Percentiles rank a stretch among this genome's conserved stretches.
Conservation (phyloP, 2,113 vertebrate species). For the Caretta caretta region DNA sequence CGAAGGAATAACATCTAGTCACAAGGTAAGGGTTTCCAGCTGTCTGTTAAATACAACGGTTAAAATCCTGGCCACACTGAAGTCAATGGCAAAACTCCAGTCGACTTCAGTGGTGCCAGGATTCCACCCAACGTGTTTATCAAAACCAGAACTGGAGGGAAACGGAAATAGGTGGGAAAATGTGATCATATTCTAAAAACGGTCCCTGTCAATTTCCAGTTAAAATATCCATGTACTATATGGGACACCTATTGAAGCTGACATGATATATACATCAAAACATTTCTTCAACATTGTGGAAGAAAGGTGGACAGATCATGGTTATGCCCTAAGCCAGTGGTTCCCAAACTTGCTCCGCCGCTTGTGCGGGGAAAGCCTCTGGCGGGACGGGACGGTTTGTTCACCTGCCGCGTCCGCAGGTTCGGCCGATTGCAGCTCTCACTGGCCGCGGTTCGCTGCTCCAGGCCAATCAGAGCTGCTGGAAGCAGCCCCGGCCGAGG, state of each 20-base stretch:
- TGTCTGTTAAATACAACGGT: neutral
- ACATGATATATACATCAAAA: too few relatives aligned
- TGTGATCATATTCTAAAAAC: neutral
- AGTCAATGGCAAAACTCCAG: neutral
- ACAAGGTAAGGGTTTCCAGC: accelerated
- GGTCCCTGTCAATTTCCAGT: neutral
- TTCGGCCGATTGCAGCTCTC: too few relatives aligned
- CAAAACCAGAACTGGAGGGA: accelerated
- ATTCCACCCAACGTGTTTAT: neutral
- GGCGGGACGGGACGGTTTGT: too few relatives aligned
- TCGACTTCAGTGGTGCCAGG: neutral
- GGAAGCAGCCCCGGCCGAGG: too few relatives aligned
- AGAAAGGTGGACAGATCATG: neutral
- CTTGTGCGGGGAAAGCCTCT: too few relatives aligned
- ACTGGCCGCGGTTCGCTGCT: too few relatives aligned
- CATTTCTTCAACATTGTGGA: neutral
- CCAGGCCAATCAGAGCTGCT: too few relatives aligned
- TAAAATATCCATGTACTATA: neutral
- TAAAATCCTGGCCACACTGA: neutral
- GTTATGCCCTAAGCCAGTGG: too few relatives aligned
- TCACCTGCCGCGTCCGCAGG: too few relatives aligned
- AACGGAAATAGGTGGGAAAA: accelerated
- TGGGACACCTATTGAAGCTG: neutral
- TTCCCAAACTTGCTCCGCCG: too few relatives aligned
- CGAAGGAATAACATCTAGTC: accelerated